These are phyloP conservation scores for Delichon dasypus DNA, from an alignment of 2,797 vertebrate species.

Conservation along the genomic window DNA sequence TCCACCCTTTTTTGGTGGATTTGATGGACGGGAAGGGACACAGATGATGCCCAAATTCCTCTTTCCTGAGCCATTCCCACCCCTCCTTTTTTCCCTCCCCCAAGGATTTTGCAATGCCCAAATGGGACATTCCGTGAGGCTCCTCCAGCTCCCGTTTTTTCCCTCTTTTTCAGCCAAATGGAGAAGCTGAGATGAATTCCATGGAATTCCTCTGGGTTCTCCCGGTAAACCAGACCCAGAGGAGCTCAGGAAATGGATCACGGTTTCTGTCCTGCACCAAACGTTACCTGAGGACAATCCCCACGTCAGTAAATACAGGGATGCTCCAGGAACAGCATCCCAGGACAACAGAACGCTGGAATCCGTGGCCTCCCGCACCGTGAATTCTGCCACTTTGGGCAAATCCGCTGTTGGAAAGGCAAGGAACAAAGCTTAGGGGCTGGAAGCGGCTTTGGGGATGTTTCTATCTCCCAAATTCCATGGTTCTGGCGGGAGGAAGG, in stretches of 20 bases:
- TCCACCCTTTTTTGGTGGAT: background rate
- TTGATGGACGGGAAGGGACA: background rate
- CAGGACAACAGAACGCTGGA: constrained; percentile 81
- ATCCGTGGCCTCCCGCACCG: constrained; percentile 72
- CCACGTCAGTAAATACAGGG: constrained; percentile 82
- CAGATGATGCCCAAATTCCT: background rate
- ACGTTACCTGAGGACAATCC: constrained; percentile 62
- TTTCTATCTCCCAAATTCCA: background rate
- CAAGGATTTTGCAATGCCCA: background rate
- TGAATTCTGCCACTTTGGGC: constrained; percentile 80
- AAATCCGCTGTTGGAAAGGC: constrained; percentile 77
- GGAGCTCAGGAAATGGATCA: background rate
- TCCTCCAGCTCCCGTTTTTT: background rate
- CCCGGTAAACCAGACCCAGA: background rate
- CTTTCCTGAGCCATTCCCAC: background rate
- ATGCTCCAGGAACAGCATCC: constrained; percentile 76
- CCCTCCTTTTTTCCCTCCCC: background rate
- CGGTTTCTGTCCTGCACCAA: background rate
- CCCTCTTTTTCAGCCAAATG: background rate
- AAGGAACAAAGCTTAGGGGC: background rate
- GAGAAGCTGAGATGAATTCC: background rate
- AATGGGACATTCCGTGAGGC: background rate
- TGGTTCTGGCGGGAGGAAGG: background rate
- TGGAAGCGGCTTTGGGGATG: background rate
- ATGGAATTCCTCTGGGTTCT: background rate